Evolutionary conservation across 2,113 vertebrate genomes (phyloP).

Genomic region (Larimichthys polyactis): DNA sequence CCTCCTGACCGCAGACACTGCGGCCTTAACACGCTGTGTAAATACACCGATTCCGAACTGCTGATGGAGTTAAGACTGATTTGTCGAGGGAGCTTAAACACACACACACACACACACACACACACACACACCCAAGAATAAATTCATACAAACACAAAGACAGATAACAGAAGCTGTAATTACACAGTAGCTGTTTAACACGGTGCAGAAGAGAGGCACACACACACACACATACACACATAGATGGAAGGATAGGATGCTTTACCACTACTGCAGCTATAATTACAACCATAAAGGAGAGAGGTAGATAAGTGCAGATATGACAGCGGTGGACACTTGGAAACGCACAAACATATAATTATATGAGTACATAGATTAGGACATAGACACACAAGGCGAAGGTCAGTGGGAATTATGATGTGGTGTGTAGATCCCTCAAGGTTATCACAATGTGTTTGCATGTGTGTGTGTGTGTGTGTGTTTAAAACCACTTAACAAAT

Average conservation of each 20-base stretch:
- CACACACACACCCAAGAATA: background rate
- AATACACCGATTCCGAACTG: conserved; percentile 14
- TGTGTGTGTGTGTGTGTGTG: background rate
- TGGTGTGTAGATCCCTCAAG: conserved; percentile 41
- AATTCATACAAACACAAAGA: conserved; percentile 50
- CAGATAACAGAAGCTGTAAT: conserved; percentile 69
- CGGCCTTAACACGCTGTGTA: background rate
- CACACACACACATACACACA: background rate
- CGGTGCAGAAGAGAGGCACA: conserved; percentile 14
- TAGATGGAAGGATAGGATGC: conserved; percentile 43
- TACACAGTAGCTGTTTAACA: conserved; percentile 58
- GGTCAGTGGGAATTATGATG: conserved; percentile 55
- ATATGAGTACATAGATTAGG: conserved; percentile 49
- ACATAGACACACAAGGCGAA: conserved; percentile 33
- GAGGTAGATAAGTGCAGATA: conserved; percentile 48
- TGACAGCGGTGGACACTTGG: conserved; percentile 45
- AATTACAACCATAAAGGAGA: conserved; percentile 62
- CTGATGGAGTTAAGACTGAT: conserved; percentile 48
- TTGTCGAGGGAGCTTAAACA: conserved; percentile 43
- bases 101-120: background rate
- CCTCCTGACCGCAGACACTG: conserved; percentile 34
- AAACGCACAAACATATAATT: conserved; percentile 60
- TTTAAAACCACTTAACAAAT: conserved; percentile 34
- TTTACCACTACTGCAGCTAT: conserved; percentile 41
- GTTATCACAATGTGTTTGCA: conserved; percentile 29